These are phyloP conservation scores for Fistularia commersonii DNA, from an alignment of 2,797 vertebrate genomes.

Conservation along the genomic window DNA sequence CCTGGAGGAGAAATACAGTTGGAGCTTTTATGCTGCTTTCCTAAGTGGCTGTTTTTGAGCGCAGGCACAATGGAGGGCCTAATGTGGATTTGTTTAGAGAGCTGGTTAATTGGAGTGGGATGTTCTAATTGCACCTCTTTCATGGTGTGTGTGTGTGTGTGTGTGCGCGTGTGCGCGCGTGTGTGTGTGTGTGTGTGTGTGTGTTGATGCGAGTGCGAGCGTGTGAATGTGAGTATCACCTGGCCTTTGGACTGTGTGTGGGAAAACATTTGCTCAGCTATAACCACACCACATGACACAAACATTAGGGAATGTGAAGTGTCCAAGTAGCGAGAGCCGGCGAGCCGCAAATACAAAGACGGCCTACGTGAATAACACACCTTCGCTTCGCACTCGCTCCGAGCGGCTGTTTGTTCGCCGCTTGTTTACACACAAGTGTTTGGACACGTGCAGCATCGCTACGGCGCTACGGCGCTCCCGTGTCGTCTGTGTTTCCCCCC, in stretches of 20 bases:
- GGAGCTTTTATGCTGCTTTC: conserved; percentile 76
- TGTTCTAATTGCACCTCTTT: conserved; percentile 81
- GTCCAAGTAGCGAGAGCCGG: conserved; percentile 34
- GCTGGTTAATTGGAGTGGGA: conserved; percentile 82
- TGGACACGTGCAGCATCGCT: conserved; percentile 8
- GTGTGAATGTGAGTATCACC: conserved; percentile 55
- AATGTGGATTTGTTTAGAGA: conserved; percentile 83
- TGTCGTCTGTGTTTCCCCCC: conserved; percentile 36
- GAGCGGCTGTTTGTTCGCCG: conserved; percentile 2
- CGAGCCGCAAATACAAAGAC: conserved; percentile 30
- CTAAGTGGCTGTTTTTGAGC: conserved; percentile 81
- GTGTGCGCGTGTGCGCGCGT: conserved; percentile 16
- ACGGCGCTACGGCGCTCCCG: conserved; percentile 6
- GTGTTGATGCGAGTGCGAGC: conserved; percentile 2
- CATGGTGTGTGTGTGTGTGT: conserved; percentile 43
- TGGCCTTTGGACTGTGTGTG: conserved; percentile 70
- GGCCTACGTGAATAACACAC: conserved; percentile 2
- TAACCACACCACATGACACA: conserved; percentile 53
- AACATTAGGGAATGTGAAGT: conserved; percentile 48
- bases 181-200: conserved; percentile 10
- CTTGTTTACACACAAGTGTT: conserved; percentile 15
- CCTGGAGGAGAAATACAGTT: conserved; percentile 71
- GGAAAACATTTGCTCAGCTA: conserved; percentile 73
- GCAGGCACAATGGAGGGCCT: conserved; percentile 79
- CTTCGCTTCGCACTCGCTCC: background rate